Evolutionary conservation across 2,797 vertebrate species (phyloP), one percentile per base, ranked within the genome.

Genomic region (Antennarius maculatus): DNA sequence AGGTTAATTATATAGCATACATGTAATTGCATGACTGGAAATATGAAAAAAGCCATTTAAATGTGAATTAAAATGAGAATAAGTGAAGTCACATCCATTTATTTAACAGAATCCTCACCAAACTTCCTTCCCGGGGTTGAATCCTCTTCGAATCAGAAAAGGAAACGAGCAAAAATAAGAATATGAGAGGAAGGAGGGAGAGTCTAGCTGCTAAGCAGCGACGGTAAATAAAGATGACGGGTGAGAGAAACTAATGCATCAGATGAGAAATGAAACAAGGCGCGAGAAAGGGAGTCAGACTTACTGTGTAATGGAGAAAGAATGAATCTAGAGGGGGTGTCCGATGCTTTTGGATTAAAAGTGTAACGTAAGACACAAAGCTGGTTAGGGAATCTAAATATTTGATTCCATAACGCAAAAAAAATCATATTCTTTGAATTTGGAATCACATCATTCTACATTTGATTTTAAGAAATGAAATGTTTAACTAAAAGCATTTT

Each of bases 41-140:
- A 37, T 48, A 58, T 28, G n/a, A 15, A n/a, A 67, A 41, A 69
- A 47, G 31, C 4, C 31, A 5, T 13, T 76, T 69, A 66, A 74
- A 6, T 34, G 14, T 54, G 16, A 15, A 34, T 76, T 68, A 82
- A 69, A 76, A 82, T 60, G 18, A 6, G 9, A 55, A 56, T 55
- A 45, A 10, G 6, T 3, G 18, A 46, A 48, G 60, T 34, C 61
- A 52, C 15, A 52, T 31, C 50, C 41, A 47, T 49, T 14, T 37
- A 59, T n/a, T 57, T 76, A 64, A 63, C 68, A 67, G 69, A 66
- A 65, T 68, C 61, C 62, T 67, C 69, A 14, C 41, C 65, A 69
- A 2, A 5, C 60, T 60, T 50, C n/a, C 23, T 23, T 23, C 23
- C 23, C 2, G 2, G 23, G 23, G 23, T 23, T 23, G 23, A 23